These are phyloP conservation scores for Sparus aurata DNA, from an alignment of 2,797 vertebrate genomes.

Conservation along the genomic window DNA sequence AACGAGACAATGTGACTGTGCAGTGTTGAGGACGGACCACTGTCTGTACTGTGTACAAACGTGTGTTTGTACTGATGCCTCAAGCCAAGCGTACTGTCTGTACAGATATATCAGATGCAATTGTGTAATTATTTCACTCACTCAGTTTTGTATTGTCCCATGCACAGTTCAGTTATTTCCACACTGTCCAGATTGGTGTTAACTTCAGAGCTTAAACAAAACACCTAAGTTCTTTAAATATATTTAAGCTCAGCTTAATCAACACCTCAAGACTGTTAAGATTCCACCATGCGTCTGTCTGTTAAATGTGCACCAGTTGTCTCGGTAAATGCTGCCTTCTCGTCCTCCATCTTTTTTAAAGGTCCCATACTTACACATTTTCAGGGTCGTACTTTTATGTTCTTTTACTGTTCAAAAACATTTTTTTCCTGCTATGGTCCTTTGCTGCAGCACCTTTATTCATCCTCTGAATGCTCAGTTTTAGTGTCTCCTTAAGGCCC, in stretches of 20 bases:
- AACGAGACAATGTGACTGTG: slow-evolving; percentile 65
- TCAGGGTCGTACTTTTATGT: no score
- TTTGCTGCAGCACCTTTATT: no score
- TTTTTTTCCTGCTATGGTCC: no score
- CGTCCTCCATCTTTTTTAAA: slow-evolving; percentile 26
- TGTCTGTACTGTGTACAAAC: slow-evolving; percentile 65
- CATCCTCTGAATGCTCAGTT: no score
- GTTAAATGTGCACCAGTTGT: slow-evolving; percentile 33
- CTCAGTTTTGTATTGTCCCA: slow-evolving; percentile 40
- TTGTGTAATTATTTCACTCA: slow-evolving; percentile 34
- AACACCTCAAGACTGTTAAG: slow-evolving; percentile 41
- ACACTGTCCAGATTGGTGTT: slow-evolving; percentile 51
- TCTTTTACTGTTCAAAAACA: no score
- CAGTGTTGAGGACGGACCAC: slow-evolving; percentile 71
- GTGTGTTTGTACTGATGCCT: slow-evolving; percentile 50
- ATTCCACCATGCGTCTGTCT: slow-evolving; percentile 34
- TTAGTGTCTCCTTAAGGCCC: no score
- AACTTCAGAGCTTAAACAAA: slow-evolving; percentile 17
- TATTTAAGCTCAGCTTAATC: slow-evolving; percentile 19
- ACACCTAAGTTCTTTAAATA: not conserved
- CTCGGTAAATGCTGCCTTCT: slow-evolving; percentile 50
- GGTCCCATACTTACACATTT: no score
- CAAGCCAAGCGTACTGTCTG: slow-evolving; percentile 62
- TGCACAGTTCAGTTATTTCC: slow-evolving; percentile 31
- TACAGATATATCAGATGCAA: slow-evolving; percentile 46